Conservation (phyloP, 2,888 invertebrate species). For the Fragum fragum region DNA sequence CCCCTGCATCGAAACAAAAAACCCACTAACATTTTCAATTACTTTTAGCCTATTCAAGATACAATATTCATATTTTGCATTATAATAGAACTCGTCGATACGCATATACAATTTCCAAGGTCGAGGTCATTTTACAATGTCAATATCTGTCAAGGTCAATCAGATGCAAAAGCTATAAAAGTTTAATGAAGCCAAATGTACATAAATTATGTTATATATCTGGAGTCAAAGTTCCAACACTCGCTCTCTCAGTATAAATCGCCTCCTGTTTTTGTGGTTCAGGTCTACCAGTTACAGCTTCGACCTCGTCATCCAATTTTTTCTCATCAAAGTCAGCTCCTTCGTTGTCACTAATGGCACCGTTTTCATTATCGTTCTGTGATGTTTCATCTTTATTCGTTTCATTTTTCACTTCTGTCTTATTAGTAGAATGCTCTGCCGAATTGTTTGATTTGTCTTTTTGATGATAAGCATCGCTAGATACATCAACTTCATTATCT, state of each 20-base stretch:
- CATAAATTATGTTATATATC: constrained; percentile 60
- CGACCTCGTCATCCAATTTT: constrained; percentile 53
- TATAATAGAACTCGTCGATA: too few species aligned
- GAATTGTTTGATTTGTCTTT: neutral
- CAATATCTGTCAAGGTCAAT: too few species aligned
- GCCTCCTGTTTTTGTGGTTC: constrained; percentile 39
- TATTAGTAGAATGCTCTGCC: neutral
- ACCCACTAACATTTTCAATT: too few species aligned
- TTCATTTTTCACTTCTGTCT: neutral
- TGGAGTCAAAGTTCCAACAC: constrained; percentile 63
- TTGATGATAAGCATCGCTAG: neutral
- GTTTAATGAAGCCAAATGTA: too few species aligned
- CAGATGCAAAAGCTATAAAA: too few species aligned
- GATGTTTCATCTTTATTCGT: neutral
- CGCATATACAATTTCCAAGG: too few species aligned
- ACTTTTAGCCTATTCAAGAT: too few species aligned
- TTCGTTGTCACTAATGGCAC: constrained; percentile 18
- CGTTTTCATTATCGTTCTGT: neutral
- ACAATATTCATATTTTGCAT: too few species aligned
- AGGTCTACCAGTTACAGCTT: constrained; percentile 47
- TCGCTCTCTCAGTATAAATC: constrained; percentile 52
- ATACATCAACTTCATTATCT: neutral
- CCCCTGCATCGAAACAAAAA: too few species aligned
- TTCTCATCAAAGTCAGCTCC: constrained; percentile 48
- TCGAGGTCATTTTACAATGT: too few species aligned